Evolutionary conservation across 2,113 vertebrate species (phyloP), one percentile per base, ranked within the genome.

Genomic region (Myotis yumanensis): DNA sequence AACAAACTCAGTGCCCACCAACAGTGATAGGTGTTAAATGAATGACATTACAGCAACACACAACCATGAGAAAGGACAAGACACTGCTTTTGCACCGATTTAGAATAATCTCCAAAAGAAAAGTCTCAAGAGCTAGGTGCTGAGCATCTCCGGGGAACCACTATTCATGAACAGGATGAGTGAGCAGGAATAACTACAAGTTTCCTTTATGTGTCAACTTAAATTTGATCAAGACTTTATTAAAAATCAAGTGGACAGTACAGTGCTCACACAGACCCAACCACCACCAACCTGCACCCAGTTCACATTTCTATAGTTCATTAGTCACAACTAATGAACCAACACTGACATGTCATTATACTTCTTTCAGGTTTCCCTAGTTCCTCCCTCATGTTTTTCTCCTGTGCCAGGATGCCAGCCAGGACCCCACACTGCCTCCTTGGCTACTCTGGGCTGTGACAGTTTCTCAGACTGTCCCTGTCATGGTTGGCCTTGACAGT

Each of bases 31-130:
- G 11, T 7, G 2, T 2, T 9, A 22, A 30, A 22, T 1, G 23
- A 14, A 5, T 1, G 7, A 22, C 14, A 11, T 4, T 51, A 16
- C 16, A 10, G 0, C 48, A 32, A 62, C 0, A 0, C 3, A 66
- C 32, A 25, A 4, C 10, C 66, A 35, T 5, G 5, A 48, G 23
- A 23, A 72, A 85, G 43, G 54, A 40, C 0, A 62, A 37, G 59
- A 16, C 14, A 2, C 35, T 16, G 11, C 5, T 59, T 35, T 5
- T 16, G 8, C 10, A 2, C 57, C n/a, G 1, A 66, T 12, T 48
- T 9, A 64, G 35, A 59, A 64, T 3, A 25, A 18, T 22, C 66
- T 62, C 59, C 51, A 37, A 37, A 75, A 32, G 22, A 51, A 64
- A 54, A n/a, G 18, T 20, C 43, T n/a, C 11, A 22, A 52, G 68